phyloP scores from a whole-genome alignment of 1,140 invertebrate species.

The Drosophila paulistorum region DNA sequence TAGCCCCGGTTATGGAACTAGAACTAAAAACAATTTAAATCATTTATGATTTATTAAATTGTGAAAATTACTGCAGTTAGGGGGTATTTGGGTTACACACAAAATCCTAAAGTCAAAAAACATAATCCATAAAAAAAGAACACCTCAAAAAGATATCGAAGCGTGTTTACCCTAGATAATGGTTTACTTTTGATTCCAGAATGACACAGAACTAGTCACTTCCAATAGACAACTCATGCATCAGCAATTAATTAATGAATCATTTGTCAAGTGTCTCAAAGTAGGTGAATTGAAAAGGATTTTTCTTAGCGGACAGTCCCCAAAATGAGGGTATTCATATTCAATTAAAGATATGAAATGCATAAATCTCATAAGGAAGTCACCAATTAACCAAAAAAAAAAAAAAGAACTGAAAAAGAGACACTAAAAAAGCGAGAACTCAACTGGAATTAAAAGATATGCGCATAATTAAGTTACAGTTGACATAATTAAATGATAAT shows the following conservation, averaged over 20 bases:
- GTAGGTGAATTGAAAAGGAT: constrained; percentile 10
- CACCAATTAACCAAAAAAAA: constrained; percentile 68
- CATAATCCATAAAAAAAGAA: no score
- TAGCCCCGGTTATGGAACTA: constrained; percentile 27
- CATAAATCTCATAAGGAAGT: constrained; percentile 69
- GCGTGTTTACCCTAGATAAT: no score
- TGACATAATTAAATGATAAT: constrained; percentile 82
- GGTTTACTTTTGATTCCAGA: no score
- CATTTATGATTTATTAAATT: constrained; percentile 47
- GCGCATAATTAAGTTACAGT: constrained; percentile 82
- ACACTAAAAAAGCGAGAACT: constrained; percentile 22
- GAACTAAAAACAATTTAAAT: constrained; percentile 60
- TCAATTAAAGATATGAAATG: constrained; percentile 44
- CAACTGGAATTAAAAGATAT: constrained; percentile 67
- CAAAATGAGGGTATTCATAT: constrained; percentile 11
- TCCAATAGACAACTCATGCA: no score
- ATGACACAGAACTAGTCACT: no score
- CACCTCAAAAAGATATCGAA: no score
- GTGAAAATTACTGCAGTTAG: constrained; percentile 26
- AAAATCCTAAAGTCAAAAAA: no score
- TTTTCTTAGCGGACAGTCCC: constrained; percentile 1
- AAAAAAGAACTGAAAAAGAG: not conserved
- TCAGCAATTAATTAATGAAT: no score
- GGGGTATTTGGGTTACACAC: constrained; percentile 19
- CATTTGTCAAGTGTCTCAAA: no score